Evolutionary conservation across 2,113 vertebrate genomes (phyloP), one percentile per base, ranked within the genome.

Genomic region (Periophthalmus modestus): DNA sequence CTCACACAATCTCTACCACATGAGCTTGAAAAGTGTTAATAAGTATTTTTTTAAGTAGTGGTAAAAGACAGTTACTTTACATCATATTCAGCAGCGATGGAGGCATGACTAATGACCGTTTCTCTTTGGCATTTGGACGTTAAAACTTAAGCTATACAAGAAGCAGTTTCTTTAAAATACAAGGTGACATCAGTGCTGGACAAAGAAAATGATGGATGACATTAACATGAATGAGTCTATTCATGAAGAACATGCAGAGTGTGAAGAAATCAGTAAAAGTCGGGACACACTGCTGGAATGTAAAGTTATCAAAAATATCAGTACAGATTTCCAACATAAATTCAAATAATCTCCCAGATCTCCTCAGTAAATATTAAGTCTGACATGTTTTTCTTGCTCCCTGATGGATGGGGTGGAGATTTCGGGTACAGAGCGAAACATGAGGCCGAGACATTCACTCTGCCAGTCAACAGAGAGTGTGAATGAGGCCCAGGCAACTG

Each of bases 371-470:
- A 85, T 85, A 89, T 90, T 82, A 82, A 79, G 79, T 59, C 57
- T 91, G 92, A 90, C 90, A 89, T 90, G 87, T 92, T 93, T 90
- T 91, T 82, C 87, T 89, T 89, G 67, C 39, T 3, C 66, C 76
- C 79, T 91, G 91, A 93, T 92, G 91, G 88, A 94, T 93, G 89
- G 82, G 74, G 73, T 66, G 85, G 85, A 75, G 79, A 72, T 73
- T 89, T 75, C 4, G 72, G 79, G 80, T 43, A 76, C 69, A 63
- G 82, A 75, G 84, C 55, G 89, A 91, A 89, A 91, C 88, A 87
- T 75, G 87, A 91, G 78, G 89, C 87, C 79, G 68, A 73, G 78
- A 84, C 83, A 81, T 89, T 89, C 85, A 77, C 77, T 52, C 71
- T 80, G 83, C 85, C 86, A 88, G 85, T 91, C 89, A 83, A 72